Base-by-base conservation (phyloP, 1,140 invertebrate genomes). In the Pseudomyrmex pallidus region DNA sequence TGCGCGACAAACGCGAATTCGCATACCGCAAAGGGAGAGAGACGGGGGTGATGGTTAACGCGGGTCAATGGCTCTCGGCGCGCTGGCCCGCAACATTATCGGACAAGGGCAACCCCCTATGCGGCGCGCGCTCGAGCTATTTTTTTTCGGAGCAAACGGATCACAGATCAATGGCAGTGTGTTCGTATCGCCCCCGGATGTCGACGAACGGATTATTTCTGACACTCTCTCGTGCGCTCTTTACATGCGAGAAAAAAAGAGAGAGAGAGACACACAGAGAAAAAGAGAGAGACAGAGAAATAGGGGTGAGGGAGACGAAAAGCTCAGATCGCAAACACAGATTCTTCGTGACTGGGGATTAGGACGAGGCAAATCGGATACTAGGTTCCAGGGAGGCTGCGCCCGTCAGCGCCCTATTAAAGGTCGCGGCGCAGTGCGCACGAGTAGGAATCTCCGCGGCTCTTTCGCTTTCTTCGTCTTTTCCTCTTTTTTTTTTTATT, bases 391-490 rank as follows among this genome's bases (percentile, higher is more conserved):
- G 87, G 87, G 89, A 90, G 89, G 87, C 89, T 90, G 89, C 83
- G 87, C 83, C 84, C 83, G 82, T 89, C 85, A 74, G 82, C 72
- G 67, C 78, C 86, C 63, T 35, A 84, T 90, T 85, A 90, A 87
- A 88, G 89, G 87, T 89, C 90, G 89, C 80, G 86, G 90, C 90
- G 85, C 89, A 90, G 10, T 84, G 89, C 89, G 89, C 87, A 84
- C 67, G 82, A 68, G 54, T 56, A 67, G 72, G 15, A 63, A 63
- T 83, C 62, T 83, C 72, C 76, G 52, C 72, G 35, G 35, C 12
- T 76, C 62, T 59, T 20, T 22, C 44, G 44, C 44, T 57, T 74
- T 64, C 54, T 70, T 70, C 35, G 56, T 17, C 52, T 15, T 57
- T 35, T 5, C 4, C 35, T 35, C 4, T 35, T 35, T 35, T 35